These are phyloP conservation scores for Dromaius novaehollandiae DNA, from an alignment of 2,113 vertebrate genomes.

Conservation along the genomic window DNA sequence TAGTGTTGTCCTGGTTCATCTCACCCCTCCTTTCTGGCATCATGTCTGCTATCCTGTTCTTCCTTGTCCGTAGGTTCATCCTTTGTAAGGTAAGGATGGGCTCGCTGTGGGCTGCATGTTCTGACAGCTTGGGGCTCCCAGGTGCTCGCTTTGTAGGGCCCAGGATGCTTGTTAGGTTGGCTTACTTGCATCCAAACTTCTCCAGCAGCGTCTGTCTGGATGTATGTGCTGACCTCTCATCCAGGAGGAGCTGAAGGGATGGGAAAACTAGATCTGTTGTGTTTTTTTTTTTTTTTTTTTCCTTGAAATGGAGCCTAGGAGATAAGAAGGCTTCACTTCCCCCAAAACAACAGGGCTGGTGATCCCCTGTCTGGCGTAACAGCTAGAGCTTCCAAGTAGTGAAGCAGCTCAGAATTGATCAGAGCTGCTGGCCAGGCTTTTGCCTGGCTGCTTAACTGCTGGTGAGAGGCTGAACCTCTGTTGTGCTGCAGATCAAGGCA, in stretches of 20 bases:
- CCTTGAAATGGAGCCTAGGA: neutral
- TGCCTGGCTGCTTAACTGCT: neutral
- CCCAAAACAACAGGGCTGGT: neutral
- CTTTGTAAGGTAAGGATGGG: slow-evolving; percentile 84
- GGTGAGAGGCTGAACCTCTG: neutral
- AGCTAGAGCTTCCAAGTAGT: neutral
- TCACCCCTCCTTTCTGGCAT: slow-evolving; percentile 93
- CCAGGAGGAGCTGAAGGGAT: neutral
- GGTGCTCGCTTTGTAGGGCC: neutral
- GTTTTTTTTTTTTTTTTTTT: too few species aligned
- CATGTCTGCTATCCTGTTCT: slow-evolving; percentile 95
- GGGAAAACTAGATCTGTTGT: neutral
- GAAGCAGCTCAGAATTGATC: neutral
- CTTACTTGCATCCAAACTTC: neutral
- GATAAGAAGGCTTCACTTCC: neutral
- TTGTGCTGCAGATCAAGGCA: neutral
- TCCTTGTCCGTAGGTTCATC: slow-evolving; percentile 87
- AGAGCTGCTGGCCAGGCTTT: neutral
- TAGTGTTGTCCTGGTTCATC: slow-evolving; percentile 97
- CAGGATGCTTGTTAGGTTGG: accelerated
- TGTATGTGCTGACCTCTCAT: neutral
- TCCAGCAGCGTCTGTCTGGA: neutral
- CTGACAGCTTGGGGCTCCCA: neutral
- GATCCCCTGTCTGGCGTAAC: neutral
- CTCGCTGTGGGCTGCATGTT: neutral